phyloP scores from a whole-genome alignment of 2,888 invertebrate genomes.

The Papilio protenor region DNA sequence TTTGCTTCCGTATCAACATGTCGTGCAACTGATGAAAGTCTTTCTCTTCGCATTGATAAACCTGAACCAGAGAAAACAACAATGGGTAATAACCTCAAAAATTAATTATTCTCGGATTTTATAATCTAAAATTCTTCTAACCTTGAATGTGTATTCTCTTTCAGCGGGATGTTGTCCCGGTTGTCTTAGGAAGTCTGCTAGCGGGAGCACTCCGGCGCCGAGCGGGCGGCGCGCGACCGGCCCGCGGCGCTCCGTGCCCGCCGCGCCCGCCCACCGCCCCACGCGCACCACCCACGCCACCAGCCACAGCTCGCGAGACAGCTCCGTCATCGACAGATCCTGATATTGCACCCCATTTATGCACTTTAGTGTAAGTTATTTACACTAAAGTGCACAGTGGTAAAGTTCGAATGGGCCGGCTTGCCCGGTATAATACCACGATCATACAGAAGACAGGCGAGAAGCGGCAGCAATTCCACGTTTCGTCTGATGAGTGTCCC shows the following conservation, averaged over 20 bases:
- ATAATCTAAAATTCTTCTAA: constrained; percentile 50
- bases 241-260: constrained; percentile 78
- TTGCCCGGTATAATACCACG: too few species aligned
- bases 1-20: constrained; percentile 92
- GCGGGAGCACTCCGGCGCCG: constrained; percentile 92
- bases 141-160: constrained; percentile 91
- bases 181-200: constrained; percentile 87
- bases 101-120: background rate
- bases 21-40: constrained; percentile 96
- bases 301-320: constrained; percentile 93
- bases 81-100: background rate
- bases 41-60: constrained; percentile 94
- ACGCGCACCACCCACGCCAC: constrained; percentile 94
- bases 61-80: constrained; percentile 70
- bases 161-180: constrained; percentile 86
- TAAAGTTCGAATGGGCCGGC: too few species aligned
- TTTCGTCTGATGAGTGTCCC: too few species aligned
- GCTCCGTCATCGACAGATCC: constrained; percentile 93
- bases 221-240: constrained; percentile 90
- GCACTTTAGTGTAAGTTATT: too few species aligned
- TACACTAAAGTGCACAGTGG: too few species aligned
- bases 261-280: constrained; percentile 89
- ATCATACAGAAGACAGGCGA: too few species aligned
- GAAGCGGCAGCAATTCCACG: too few species aligned
- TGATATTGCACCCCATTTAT: constrained; percentile 55